These are phyloP conservation scores for Octonoba sinensis DNA, from an alignment of 2,888 invertebrate species.

Conservation along the genomic window DNA sequence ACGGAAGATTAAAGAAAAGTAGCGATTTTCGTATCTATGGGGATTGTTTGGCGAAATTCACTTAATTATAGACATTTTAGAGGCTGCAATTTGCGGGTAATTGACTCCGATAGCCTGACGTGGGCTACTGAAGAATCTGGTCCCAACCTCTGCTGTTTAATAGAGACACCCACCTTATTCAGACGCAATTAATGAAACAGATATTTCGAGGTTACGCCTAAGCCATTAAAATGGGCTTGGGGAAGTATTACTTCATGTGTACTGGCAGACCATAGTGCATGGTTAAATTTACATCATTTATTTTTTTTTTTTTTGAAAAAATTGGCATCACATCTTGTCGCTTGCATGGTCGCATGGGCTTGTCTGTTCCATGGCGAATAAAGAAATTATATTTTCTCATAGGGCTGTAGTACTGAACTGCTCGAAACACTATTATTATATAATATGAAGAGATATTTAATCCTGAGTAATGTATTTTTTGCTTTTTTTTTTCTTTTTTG, in stretches of 20 bases:
- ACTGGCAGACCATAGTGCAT: not conserved
- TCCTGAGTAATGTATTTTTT: too few relatives aligned
- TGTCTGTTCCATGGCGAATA: too few relatives aligned
- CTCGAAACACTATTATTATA: too few relatives aligned
- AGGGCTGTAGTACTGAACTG: too few relatives aligned
- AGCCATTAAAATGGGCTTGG: slow-evolving; percentile 51
- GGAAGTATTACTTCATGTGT: not conserved
- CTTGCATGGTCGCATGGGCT: too few relatives aligned
- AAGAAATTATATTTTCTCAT: too few relatives aligned
- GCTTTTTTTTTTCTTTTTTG: too few relatives aligned
- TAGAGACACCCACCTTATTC: slow-evolving; percentile 22
- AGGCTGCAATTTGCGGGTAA: slow-evolving; percentile 39
- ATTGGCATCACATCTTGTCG: too few relatives aligned
- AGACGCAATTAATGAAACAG: slow-evolving; percentile 32
- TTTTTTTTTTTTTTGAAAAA: too few relatives aligned
- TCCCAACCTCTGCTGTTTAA: not conserved
- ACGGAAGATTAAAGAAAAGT: slow-evolving; percentile 22
- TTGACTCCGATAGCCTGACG: slow-evolving; percentile 30
- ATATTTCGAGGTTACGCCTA: slow-evolving; percentile 45
- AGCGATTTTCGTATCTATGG: not conserved
- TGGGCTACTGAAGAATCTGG: slow-evolving; percentile 36
- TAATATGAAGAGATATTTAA: too few relatives aligned
- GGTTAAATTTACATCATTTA: too few relatives aligned
- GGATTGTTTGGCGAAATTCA: slow-evolving; percentile 23
- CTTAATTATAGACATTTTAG: slow-evolving; percentile 53